Evolutionary conservation across 2,888 invertebrate species (phyloP).

Genomic region (Taenaris catops): DNA sequence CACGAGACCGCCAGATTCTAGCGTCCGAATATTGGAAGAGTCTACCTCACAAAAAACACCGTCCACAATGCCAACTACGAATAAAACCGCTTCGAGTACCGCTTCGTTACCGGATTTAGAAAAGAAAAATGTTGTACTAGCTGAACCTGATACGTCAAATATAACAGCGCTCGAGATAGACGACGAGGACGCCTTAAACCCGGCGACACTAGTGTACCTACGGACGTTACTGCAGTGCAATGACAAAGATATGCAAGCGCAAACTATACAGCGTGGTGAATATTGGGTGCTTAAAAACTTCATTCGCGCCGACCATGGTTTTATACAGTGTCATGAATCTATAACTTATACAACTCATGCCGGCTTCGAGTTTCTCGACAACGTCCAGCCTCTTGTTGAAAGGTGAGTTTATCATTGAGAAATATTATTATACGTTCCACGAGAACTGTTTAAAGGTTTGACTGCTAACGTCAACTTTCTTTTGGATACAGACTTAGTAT

Average conservation of each 20-base stretch:
- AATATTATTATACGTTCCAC: no score
- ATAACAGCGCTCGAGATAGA: conserved; percentile 51
- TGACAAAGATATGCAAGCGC: conserved; percentile 80
- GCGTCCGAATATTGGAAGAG: conserved; percentile 45
- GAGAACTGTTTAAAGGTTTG: no score
- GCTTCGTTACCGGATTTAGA: conserved; percentile 51
- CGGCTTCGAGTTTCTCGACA: conserved; percentile 94
- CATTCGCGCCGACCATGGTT: conserved; percentile 85
- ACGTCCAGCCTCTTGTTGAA: conserved; percentile 90
- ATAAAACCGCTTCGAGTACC: conserved; percentile 66
- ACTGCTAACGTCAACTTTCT: no score
- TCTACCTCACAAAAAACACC: conserved; percentile 62
- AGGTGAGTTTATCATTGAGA: conserved; percentile 78
- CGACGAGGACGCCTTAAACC: conserved; percentile 58
- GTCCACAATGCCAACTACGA: conserved; percentile 58
- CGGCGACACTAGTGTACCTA: conserved; percentile 52
- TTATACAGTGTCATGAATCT: conserved; percentile 88
- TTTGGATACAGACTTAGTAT: no score
- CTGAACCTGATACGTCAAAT: conserved; percentile 51
- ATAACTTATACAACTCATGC: conserved; percentile 96
- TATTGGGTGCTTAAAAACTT: conserved; percentile 95
- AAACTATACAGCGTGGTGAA: conserved; percentile 86
- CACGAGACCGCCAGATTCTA: conserved; percentile 37
- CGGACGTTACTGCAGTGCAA: conserved; percentile 80
- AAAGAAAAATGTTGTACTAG: conserved; percentile 50